Evolutionary conservation across 2,797 vertebrate genomes (phyloP).

Genomic region (Buphagus erythrorhynchus): DNA sequence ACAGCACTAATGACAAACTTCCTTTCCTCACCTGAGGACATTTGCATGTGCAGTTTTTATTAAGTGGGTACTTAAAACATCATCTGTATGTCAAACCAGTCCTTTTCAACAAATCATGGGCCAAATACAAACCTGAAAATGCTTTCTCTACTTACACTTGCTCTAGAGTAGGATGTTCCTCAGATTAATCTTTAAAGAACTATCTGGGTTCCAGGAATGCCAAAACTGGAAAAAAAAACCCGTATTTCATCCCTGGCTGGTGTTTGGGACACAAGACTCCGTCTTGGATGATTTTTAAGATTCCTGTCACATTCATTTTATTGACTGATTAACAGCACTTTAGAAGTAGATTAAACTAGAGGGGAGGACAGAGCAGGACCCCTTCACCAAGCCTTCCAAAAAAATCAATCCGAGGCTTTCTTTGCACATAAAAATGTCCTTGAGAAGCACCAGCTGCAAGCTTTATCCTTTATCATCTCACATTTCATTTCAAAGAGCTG

Average conservation of each 20-base stretch:
- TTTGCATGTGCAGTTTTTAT: background rate
- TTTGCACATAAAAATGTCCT: background rate
- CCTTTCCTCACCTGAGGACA: background rate
- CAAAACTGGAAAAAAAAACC: fast-evolving
- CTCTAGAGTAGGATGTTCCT: background rate
- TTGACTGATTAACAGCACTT: background rate
- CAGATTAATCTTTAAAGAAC: background rate
- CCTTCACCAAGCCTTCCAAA: background rate
- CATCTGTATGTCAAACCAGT: background rate
- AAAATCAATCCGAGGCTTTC: background rate
- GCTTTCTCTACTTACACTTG: background rate
- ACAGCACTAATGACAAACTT: background rate
- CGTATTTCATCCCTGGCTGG: background rate
- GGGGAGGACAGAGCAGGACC: background rate
- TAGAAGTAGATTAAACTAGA: background rate
- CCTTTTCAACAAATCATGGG: background rate
- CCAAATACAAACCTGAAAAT: background rate
- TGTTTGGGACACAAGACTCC: background rate
- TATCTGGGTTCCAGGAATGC: background rate
- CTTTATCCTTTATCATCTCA: background rate
- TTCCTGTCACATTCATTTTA: background rate
- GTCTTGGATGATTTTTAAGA: background rate
- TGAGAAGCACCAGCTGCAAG: background rate
- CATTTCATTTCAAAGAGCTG: background rate
- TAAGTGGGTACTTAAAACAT: background rate